phyloP scores from a whole-genome alignment of 2,888 invertebrate species.

The Drosophila tanythrix region DNA sequence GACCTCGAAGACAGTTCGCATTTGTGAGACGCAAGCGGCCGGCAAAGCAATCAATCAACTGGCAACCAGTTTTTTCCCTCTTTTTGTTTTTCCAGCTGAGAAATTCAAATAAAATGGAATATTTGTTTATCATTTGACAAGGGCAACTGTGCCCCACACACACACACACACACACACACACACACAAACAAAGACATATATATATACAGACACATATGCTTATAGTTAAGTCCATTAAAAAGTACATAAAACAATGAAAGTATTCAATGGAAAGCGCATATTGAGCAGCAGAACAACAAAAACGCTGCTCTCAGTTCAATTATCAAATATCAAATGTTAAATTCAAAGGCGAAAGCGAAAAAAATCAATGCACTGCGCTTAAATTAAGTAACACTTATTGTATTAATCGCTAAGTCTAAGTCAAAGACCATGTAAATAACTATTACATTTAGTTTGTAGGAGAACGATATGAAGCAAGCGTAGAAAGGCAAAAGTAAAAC shows the following conservation, averaged over 20 bases:
- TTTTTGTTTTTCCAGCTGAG: not conserved
- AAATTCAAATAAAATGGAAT: slow-evolving; percentile 7
- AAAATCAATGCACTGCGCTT: slow-evolving; percentile 33
- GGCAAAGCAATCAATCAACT: slow-evolving; percentile 43
- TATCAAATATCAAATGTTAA: not conserved
- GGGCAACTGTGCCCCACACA: slow-evolving; percentile 6
- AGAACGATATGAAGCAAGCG: not conserved
- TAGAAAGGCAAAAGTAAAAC: slow-evolving; percentile 5
- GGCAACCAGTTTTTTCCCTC: slow-evolving; percentile 35
- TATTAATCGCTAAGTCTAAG: slow-evolving; percentile 41
- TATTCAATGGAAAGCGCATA: slow-evolving; percentile 44
- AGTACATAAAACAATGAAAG: slow-evolving; percentile 32
- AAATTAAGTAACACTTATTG: slow-evolving; percentile 14
- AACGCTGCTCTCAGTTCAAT: not conserved
- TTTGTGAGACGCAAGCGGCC: slow-evolving; percentile 43
- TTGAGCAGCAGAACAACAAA: not conserved
- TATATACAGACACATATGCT: slow-evolving; percentile 11
- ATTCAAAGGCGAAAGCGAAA: not conserved
- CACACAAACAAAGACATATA: not conserved
- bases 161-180: not conserved
- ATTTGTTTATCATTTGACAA: slow-evolving; percentile 36
- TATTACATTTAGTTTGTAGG: slow-evolving; percentile 18
- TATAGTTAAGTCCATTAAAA: slow-evolving; percentile 39
- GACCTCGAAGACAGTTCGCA: slow-evolving; percentile 5
- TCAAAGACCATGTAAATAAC: slow-evolving; percentile 55